Base-by-base conservation (phyloP, 2,113 vertebrate genomes). In the Dipodomys ordii region DNA sequence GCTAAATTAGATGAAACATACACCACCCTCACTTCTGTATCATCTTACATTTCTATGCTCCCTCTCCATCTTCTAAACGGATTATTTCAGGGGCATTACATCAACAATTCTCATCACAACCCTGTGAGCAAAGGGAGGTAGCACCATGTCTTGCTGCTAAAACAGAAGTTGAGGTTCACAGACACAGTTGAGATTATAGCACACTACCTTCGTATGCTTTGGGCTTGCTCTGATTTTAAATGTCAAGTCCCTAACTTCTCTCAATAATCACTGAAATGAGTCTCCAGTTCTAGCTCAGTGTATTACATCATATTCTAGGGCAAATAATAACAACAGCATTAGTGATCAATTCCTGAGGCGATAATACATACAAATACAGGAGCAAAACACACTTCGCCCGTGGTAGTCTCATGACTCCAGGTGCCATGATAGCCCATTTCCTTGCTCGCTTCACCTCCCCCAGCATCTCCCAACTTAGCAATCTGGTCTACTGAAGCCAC, bases 1-100 rank as follows among this genome's bases (percentile, higher is more conserved):
- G 28, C 73, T 91, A 80, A 95, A 83, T 32, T 13, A 87, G 64
- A 93, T 64, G 39, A 88, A 87, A 88, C 80, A 23, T 20, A 19
- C 32, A 81, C 74, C 67, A 39, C 57, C 44, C 65, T 86, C 72
- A 65, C 93, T 92, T 69, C 39, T 62, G 25, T 19, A 72, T 53
- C 35, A 79, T 72, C 35, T 90, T 80, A 69, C 23, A 80, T 65
- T 72, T 83, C 87, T 91, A 79, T 60, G 35, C 1, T 77, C 10
- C 11, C 81, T 68, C 90, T 67, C 27, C 68, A 74, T 27, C 62
- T 90, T 67, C 62, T 32, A 88, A 87, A 91, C 57, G 35, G 15
- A 57, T 57, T 57, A 30, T 92, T 88, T 92, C 32, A 80, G 82
- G 57, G 79, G 44, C 19, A n/a, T 30, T 81, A 28, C 32, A 69